phyloP scores from a whole-genome alignment of 2,888 invertebrate species.

The Sarcophaga subvicina region DNA sequence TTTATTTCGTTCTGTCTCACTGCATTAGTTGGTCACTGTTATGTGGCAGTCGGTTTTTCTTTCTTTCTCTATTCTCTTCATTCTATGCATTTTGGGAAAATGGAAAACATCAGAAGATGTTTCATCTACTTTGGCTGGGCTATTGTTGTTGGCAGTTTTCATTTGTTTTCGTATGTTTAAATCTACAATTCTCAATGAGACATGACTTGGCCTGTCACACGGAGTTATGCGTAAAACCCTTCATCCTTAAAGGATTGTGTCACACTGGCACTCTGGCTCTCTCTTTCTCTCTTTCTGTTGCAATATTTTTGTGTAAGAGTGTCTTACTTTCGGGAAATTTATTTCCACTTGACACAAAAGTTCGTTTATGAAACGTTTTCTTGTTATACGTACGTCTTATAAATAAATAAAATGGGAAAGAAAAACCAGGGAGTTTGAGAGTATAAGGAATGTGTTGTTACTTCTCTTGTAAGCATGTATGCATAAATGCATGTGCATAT shows the following conservation, averaged over 20 bases:
- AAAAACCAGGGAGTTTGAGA: neutral
- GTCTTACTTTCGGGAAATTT: conserved; percentile 32
- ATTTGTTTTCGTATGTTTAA: conserved; percentile 7
- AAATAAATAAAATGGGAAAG: neutral
- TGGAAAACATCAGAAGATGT: neutral
- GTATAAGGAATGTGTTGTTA: neutral
- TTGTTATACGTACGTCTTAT: neutral
- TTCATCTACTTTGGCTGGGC: neutral
- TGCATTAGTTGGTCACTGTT: neutral
- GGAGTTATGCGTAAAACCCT: conserved; percentile 49
- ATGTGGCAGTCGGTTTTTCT: neutral
- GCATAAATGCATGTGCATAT: neutral
- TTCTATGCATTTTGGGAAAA: neutral
- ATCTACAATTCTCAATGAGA: conserved; percentile 41
- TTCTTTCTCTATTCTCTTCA: neutral
- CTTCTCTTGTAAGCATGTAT: neutral
- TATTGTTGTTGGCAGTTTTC: conserved; percentile 7
- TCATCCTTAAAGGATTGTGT: conserved; percentile 33
- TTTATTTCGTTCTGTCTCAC: neutral
- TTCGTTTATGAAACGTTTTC: conserved; percentile 30
- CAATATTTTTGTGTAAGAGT: neutral
- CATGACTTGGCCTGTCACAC: conserved; percentile 59
- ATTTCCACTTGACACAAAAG: conserved; percentile 38
- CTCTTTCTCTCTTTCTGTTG: neutral
- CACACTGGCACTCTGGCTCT: neutral